These are phyloP conservation scores for Argyrosomus regius DNA, from an alignment of 2,797 vertebrate genomes.

Conservation along the genomic window DNA sequence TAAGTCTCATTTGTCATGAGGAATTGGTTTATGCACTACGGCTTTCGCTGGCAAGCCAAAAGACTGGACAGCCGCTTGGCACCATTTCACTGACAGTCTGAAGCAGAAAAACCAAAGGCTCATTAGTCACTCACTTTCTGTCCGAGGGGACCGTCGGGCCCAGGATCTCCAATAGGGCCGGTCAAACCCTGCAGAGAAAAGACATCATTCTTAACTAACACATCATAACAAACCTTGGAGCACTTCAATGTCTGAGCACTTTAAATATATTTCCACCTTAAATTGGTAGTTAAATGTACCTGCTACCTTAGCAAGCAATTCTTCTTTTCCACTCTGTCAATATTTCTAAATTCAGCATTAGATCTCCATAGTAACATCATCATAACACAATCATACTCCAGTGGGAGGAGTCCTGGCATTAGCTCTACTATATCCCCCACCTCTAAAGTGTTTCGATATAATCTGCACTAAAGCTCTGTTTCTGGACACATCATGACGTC, in stretches of 20 bases:
- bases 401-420: conserved; percentile 59
- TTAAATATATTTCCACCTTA: not conserved
- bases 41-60: conserved; percentile 63
- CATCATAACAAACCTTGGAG: conserved; percentile 38
- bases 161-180: conserved; percentile 91
- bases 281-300: not conserved
- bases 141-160: conserved; percentile 89
- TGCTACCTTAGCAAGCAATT: not conserved
- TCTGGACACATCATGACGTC: not conserved
- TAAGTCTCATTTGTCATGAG: conserved; percentile 85
- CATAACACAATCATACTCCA: conserved; percentile 18
- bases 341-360: conserved; percentile 18
- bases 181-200: conserved; percentile 90
- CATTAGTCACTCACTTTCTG: conserved; percentile 92
- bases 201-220: conserved; percentile 59
- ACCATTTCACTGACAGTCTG: conserved; percentile 63
- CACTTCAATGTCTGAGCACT: not conserved
- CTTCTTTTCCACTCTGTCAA: not conserved
- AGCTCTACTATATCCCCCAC: conserved; percentile 25
- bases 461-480: conserved; percentile 3
- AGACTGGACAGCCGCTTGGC: conserved; percentile 71
- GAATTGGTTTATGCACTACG: conserved; percentile 79
- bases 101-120: conserved; percentile 71
- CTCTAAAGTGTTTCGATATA: conserved; percentile 20
- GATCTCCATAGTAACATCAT: conserved; percentile 42